Evolutionary conservation across 2,797 vertebrate genomes (phyloP).

Genomic region (Pelobates cultripes): DNA sequence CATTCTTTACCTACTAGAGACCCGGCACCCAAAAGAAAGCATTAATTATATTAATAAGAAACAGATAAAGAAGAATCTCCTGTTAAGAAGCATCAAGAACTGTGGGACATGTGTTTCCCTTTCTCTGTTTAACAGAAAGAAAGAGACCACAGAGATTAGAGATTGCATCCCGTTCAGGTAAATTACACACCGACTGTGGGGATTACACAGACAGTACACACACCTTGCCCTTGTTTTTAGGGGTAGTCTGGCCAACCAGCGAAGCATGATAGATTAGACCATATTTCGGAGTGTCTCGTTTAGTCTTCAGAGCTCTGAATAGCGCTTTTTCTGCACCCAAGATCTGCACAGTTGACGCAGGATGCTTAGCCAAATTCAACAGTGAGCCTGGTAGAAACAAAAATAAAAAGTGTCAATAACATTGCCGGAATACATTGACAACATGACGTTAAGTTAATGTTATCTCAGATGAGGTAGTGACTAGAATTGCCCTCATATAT

Average conservation of each 20-base stretch:
- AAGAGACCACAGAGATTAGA: too few species aligned
- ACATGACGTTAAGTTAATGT: slow-evolving; percentile 22
- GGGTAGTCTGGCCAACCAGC: slow-evolving; percentile 90
- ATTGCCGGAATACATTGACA: neutral
- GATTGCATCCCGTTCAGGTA: too few species aligned
- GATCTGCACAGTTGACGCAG: slow-evolving; percentile 95
- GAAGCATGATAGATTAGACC: slow-evolving; percentile 98
- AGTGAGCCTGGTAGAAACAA: slow-evolving; percentile 80
- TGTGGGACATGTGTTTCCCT: too few species aligned
- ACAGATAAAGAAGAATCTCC: too few species aligned
- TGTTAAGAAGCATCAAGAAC: too few species aligned
- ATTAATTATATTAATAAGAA: too few species aligned
- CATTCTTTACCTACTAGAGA: too few species aligned
- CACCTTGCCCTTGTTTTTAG: slow-evolving; percentile 98
- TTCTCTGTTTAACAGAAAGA: too few species aligned
- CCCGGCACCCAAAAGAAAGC: too few species aligned
- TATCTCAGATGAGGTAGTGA: slow-evolving; percentile 97
- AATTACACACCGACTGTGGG: too few species aligned
- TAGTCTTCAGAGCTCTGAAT: slow-evolving; percentile 94
- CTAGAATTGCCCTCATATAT: slow-evolving; percentile 76
- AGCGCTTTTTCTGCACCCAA: slow-evolving; percentile 96
- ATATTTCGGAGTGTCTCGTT: slow-evolving; percentile 93
- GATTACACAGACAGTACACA: slow-evolving; percentile 45
- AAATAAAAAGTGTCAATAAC: slow-evolving; percentile 5
- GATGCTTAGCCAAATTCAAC: slow-evolving; percentile 96